Percentiles rank a stretch among this genome's conserved stretches.
Conservation (phyloP, 1,140 invertebrate genomes). For the Popillia japonica region DNA sequence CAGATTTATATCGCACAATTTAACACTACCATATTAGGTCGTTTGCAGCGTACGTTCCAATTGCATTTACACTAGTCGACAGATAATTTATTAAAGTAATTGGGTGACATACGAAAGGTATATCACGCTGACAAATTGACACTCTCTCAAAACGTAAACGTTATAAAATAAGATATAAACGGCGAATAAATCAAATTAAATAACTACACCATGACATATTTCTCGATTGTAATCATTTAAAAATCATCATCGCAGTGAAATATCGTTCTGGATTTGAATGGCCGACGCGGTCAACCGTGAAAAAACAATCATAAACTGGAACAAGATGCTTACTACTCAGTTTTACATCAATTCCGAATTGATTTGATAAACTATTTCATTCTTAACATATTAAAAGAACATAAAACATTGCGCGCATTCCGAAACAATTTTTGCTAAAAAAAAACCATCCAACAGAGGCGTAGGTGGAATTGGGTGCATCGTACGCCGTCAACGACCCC, state of each 20-base stretch:
- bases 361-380: not conserved
- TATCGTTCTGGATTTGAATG: not conserved
- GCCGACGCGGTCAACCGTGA: not conserved
- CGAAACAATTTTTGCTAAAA: not conserved
- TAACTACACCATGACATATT: not conserved
- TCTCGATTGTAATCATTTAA: not conserved
- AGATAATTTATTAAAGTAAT: not conserved
- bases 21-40: not conserved
- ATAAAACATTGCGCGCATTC: not conserved
- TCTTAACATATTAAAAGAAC: not conserved
- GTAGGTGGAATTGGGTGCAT: slow-evolving; percentile 19
- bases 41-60: not conserved
- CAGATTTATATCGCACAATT: not conserved
- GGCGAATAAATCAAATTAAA: not conserved
- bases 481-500: slow-evolving; percentile 23
- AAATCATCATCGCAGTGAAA: not conserved
- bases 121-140: not conserved
- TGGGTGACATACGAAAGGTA: not conserved
- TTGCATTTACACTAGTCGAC: not conserved
- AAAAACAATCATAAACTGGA: not conserved
- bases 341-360: not conserved
- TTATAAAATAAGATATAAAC: not conserved
- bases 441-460: not conserved
- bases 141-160: too few relatives aligned
- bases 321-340: not conserved